Conservation (phyloP, 2,113 vertebrate species). For the Callospermophilus lateralis region DNA sequence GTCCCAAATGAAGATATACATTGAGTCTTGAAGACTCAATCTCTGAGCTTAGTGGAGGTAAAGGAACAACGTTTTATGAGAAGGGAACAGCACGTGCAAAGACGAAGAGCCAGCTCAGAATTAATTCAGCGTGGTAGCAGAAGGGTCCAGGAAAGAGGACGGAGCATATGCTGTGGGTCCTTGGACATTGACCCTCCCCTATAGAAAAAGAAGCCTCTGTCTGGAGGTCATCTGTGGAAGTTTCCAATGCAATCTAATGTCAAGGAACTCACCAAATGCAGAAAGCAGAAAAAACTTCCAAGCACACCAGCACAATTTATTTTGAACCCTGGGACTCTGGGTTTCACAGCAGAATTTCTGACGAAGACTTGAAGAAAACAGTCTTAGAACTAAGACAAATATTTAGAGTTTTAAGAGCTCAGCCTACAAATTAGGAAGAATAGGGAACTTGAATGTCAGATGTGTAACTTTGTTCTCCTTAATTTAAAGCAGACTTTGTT, state of each 20-base stretch:
- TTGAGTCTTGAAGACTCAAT: background rate
- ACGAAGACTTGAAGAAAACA: conserved; percentile 73
- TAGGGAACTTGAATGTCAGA: conserved; percentile 59
- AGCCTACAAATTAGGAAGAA: conserved; percentile 81
- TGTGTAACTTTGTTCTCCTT: conserved; percentile 72
- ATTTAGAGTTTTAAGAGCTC: conserved; percentile 80
- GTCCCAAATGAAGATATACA: background rate
- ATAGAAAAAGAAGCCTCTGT: background rate
- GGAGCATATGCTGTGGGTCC: background rate
- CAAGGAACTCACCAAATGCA: background rate
- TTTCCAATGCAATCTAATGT: background rate
- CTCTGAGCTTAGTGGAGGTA: background rate
- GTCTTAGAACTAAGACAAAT: conserved; percentile 81
- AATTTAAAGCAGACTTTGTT: conserved; percentile 83
- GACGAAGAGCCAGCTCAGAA: background rate
- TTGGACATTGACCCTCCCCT: background rate
- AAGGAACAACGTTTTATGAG: background rate
- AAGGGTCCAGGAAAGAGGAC: background rate
- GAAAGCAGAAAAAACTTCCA: conserved; percentile 18
- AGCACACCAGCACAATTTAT: background rate
- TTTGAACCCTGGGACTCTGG: conserved; percentile 17
- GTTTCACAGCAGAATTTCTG: conserved; percentile 63
- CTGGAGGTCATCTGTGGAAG: background rate
- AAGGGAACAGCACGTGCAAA: background rate
- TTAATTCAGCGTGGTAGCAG: background rate